These are phyloP conservation scores for Metellina segmentata DNA, from an alignment of 2,888 invertebrate species.

Conservation along the genomic window DNA sequence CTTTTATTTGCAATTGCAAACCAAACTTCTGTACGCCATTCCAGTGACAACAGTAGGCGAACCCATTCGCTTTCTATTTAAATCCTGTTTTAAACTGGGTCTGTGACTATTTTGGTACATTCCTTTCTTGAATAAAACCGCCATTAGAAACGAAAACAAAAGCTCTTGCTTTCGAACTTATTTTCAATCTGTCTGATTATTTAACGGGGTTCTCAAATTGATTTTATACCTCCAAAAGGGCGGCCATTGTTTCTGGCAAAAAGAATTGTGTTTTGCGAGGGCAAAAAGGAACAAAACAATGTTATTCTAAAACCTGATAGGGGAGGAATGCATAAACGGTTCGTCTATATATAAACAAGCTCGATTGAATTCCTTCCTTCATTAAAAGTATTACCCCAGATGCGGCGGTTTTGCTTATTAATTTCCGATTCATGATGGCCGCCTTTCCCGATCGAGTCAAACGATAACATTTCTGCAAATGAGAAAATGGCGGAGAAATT, in stretches of 20 bases:
- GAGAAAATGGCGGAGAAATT: background rate
- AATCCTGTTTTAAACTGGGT: conserved; percentile 31
- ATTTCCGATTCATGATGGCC: background rate
- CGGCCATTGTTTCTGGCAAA: background rate
- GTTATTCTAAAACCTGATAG: background rate
- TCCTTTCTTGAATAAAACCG: conserved; percentile 24
- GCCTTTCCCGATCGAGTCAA: background rate
- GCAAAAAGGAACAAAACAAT: background rate
- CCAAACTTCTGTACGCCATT: too few relatives aligned
- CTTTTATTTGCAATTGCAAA: background rate
- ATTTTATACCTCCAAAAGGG: too few relatives aligned
- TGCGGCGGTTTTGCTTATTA: background rate
- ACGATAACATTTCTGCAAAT: conserved; percentile 11
- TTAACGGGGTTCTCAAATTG: background rate
- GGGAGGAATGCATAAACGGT: background rate
- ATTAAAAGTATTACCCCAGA: background rate
- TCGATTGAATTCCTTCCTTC: background rate
- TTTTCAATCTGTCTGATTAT: background rate
- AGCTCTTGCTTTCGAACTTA: background rate
- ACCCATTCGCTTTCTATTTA: background rate
- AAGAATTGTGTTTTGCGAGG: background rate
- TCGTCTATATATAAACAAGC: conserved; percentile 2
- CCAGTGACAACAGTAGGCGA: background rate
- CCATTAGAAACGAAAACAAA: conserved; percentile 33
- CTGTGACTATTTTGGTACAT: conserved; percentile 28